A percentile compares a stretch with the other conserved stretches of the same genome.
These are phyloP conservation scores for Arremon brunneinucha DNA, from an alignment of 2,797 vertebrate species.

Conservation along the genomic window DNA sequence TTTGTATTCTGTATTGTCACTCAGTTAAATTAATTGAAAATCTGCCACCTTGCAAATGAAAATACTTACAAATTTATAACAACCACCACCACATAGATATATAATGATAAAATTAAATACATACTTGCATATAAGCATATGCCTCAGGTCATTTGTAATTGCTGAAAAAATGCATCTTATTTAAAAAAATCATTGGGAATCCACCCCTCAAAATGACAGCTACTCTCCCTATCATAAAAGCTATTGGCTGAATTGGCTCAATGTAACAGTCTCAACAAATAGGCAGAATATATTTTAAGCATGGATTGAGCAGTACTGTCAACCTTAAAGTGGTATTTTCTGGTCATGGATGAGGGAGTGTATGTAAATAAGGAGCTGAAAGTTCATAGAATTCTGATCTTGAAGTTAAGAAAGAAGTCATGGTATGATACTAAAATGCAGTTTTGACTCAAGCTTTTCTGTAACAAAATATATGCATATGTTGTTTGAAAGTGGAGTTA, in stretches of 20 bases:
- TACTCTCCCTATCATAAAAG: neutral
- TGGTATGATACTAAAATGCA: neutral
- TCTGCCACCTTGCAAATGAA: neutral
- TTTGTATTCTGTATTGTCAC: neutral
- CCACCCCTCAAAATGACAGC: neutral
- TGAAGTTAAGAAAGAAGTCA: neutral
- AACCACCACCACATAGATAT: neutral
- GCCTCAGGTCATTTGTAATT: neutral
- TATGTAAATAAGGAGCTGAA: neutral
- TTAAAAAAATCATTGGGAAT: neutral
- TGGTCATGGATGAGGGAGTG: neutral
- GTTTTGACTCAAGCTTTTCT: constrained; percentile 2
- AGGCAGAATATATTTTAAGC: neutral
- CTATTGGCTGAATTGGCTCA: neutral
- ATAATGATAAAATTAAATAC: neutral
- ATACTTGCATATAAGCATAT: neutral
- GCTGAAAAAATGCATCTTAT: neutral
- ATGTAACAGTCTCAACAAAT: neutral
- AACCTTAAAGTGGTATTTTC: neutral
- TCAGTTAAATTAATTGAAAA: neutral
- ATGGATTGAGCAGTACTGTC: neutral
- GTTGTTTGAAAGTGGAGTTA: constrained; percentile 57
- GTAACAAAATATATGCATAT: constrained; percentile 16
- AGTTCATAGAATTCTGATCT: neutral
- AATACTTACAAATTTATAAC: neutral